Evolutionary conservation across 2,888 invertebrate species (phyloP), one percentile per base, ranked within the genome.

Genomic region (Harpalus rubripes): DNA sequence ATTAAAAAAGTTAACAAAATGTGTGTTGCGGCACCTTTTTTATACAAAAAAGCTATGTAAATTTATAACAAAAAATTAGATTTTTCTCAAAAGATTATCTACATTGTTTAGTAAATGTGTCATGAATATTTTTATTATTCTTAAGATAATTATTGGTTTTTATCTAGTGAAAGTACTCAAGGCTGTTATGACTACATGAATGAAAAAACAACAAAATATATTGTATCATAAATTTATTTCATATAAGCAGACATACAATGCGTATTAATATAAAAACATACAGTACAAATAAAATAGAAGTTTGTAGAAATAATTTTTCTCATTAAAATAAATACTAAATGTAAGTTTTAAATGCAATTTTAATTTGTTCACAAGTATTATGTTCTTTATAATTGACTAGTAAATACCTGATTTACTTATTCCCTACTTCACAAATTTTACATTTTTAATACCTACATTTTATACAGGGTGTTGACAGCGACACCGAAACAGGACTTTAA

Each of bases 341-440:
- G 3, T 22, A 22, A 22, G 56, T 16, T 52, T 52, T 78, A 58
- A 32, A 58, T 79, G 68, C 76, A 58, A 41, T 12, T 41, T 74
- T 74, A 74, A 74, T 68, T 8, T 41, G 26, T 41, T 16, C 76
- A 22, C 15, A 18, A 74, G 12, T 74, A 32, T 41, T 12, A 41
- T 68, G 44, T 74, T 44, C 8, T 76, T 78, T 15, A 79, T 79
- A 79, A 52, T 59, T 79, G 79, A 79, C 79, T 79, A 59, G 79
- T 32, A 58, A 39, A 58, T 16, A 79, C 59, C 59, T 79, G 79
- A 56, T 56, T 78, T 0, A 32, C 52, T 78, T 78, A 32, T 58
- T 79, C 78, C 22, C 26, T 10, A 79, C n/a, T 65, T 65, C 32
- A 65, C 65, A n/a, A 32, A 6, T 32, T n/a, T 65, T 32, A 65